Evolutionary conservation across 1,140 invertebrate species (phyloP).

Genomic region (Panulirus ornatus): DNA sequence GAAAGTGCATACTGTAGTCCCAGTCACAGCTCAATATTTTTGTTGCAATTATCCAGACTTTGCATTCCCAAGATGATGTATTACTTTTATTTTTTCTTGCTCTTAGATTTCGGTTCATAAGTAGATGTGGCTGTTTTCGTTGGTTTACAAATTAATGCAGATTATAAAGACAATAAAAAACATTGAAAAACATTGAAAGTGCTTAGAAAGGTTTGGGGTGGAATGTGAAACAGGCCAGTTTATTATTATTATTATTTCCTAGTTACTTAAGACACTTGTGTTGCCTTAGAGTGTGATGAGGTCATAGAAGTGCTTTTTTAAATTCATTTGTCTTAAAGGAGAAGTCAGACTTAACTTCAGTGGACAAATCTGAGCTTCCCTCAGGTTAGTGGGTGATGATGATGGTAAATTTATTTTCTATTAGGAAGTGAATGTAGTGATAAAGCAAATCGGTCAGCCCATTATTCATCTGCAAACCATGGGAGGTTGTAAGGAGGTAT

Average conservation of each 20-base stretch:
- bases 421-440: neutral
- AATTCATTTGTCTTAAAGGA: neutral
- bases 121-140: too few relatives aligned
- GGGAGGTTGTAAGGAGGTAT: neutral
- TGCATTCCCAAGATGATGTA: too few relatives aligned
- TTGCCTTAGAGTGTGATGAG: neutral
- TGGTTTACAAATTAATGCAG: too few relatives aligned
- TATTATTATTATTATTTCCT: neutral
- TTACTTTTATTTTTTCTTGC: too few relatives aligned
- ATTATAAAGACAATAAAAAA: too few relatives aligned
- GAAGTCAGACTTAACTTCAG: neutral
- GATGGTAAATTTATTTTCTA: neutral
- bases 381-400: neutral
- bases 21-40: too few relatives aligned
- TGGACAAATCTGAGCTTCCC: constrained; percentile 7
- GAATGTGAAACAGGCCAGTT: neutral
- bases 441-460: neutral
- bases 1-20: too few relatives aligned
- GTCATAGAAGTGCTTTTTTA: neutral
- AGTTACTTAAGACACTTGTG: neutral
- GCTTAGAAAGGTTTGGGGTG: neutral
- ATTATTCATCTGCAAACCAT: neutral
- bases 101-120: too few relatives aligned
- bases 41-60: too few relatives aligned
- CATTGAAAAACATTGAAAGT: too few relatives aligned